phyloP scores from a whole-genome alignment of 2,113 vertebrate genomes.

The Jaculus jaculus region DNA sequence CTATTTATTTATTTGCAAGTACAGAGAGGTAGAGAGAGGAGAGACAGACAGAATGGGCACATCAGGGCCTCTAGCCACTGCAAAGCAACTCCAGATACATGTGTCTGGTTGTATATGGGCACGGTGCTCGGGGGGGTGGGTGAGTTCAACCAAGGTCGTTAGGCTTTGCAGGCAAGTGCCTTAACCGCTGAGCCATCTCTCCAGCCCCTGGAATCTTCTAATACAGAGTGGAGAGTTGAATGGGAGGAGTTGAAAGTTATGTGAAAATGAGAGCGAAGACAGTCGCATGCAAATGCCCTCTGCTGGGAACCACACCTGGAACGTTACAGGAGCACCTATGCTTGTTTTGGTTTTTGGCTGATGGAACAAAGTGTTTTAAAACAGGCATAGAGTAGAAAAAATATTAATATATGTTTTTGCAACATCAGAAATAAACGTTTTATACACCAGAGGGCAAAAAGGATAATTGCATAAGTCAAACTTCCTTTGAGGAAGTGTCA shows the following conservation, averaged over 20 bases:
- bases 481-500: conserved; percentile 57
- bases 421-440: conserved; percentile 11
- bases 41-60: no score
- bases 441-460: neutral
- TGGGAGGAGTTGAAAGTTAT: neutral
- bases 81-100: no score
- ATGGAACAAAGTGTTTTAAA: neutral
- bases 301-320: neutral
- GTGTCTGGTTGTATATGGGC: no score
- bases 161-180: no score
- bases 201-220: no score
- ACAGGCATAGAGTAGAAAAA: neutral
- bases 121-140: no score
- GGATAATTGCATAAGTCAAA: conserved; percentile 21
- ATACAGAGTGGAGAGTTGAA: no score
- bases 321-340: neutral
- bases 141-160: no score
- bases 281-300: neutral
- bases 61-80: no score
- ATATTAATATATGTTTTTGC: neutral
- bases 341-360: neutral
- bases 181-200: no score
- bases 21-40: no score
- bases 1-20: no score
- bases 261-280: neutral